Percentiles rank a stretch among this genome's conserved stretches.
Evolutionary conservation across 2,888 invertebrate species (phyloP).

Genomic region (Strigamia maritima): DNA sequence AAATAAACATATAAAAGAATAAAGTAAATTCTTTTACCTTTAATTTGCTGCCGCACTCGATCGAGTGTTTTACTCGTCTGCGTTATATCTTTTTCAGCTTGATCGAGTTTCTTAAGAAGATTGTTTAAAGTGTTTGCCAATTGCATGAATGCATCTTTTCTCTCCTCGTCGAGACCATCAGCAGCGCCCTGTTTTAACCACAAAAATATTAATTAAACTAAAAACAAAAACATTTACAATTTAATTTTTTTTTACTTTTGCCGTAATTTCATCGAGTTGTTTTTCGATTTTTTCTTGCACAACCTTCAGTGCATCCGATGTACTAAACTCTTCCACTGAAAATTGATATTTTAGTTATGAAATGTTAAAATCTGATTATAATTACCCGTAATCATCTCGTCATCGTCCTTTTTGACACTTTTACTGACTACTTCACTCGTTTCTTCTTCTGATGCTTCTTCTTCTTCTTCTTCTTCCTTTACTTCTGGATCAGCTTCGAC

Average conservation of each 20-base stretch:
- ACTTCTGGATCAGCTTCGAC: no score
- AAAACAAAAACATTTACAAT: no score
- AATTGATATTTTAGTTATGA: background rate
- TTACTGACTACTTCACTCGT: background rate
- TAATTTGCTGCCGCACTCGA: conserved; percentile 38
- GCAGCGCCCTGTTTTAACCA: background rate
- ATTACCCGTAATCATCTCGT: background rate
- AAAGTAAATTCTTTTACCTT: no score
- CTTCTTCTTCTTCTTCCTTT: background rate
- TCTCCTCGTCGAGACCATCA: conserved; percentile 44
- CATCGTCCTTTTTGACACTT: background rate
- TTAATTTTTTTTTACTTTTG: background rate
- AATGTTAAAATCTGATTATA: background rate
- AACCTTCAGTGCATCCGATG: background rate
- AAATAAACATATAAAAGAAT: no score
- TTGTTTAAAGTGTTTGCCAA: conserved; percentile 47
- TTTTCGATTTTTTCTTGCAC: background rate
- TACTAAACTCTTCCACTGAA: background rate
- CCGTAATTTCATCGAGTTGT: background rate
- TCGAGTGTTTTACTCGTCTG: conserved; percentile 42
- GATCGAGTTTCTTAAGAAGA: conserved; percentile 48
- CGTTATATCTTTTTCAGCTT: conserved; percentile 46
- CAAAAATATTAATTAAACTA: conserved; percentile 24
- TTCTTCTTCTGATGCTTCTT: background rate
- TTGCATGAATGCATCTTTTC: conserved; percentile 45